Percentiles rank a stretch among this genome's conserved stretches.
phyloP scores from a whole-genome alignment of 2,113 vertebrate species.

The Dunckerocampus dactyliophorus region DNA sequence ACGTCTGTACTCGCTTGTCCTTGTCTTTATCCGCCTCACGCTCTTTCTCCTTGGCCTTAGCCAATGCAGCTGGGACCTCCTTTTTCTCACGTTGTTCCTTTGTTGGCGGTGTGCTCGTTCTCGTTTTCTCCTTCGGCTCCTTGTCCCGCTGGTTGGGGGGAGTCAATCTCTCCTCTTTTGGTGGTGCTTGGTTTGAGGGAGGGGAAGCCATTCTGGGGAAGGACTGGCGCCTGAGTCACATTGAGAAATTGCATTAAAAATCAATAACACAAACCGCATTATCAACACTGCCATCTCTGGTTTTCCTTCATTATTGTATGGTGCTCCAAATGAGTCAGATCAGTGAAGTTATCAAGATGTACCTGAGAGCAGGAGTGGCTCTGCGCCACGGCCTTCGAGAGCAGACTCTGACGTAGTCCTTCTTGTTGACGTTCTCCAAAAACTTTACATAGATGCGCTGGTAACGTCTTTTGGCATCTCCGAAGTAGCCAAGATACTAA shows the following conservation, averaged over 20 bases:
- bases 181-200: slow-evolving; percentile 52
- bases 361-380: slow-evolving; percentile 81
- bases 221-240: slow-evolving; percentile 59
- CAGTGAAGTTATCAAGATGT: neutral
- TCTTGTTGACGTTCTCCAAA: slow-evolving; percentile 91
- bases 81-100: slow-evolving; percentile 63
- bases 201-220: slow-evolving; percentile 65
- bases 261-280: neutral
- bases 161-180: slow-evolving; percentile 63
- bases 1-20: slow-evolving; percentile 54
- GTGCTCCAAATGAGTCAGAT: neutral
- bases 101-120: slow-evolving; percentile 20
- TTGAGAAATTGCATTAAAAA: neutral
- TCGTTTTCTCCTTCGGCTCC: slow-evolving; percentile 62
- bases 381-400: slow-evolving; percentile 86
- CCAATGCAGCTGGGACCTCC: slow-evolving; percentile 37
- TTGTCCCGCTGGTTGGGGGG: slow-evolving; percentile 58
- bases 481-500: slow-evolving; percentile 90
- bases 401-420: slow-evolving; percentile 89
- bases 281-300: too few relatives aligned
- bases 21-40: slow-evolving; percentile 45
- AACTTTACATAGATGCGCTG: slow-evolving; percentile 92
- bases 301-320: neutral
- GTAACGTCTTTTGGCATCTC: slow-evolving; percentile 87
- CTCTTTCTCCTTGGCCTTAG: slow-evolving; percentile 59